Evolutionary conservation across 2,797 vertebrate species (phyloP), one percentile per base, ranked within the genome.

Genomic region (Picus viridis): DNA sequence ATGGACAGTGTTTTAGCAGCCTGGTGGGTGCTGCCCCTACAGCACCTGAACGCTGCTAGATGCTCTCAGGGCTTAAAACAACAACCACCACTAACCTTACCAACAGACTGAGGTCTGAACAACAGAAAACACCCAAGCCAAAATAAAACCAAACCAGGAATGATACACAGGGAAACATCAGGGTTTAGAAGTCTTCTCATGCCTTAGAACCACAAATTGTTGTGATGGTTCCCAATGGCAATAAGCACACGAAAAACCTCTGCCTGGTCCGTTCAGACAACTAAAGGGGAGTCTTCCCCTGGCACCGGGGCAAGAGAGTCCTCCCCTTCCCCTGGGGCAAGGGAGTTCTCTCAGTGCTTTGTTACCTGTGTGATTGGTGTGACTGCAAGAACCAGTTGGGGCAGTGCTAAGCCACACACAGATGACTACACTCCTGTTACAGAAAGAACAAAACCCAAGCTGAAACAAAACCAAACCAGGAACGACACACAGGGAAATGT

Each of bases 201-300:
- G 73, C 30, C 65, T 80, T 0, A 72, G 70, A 81, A 86, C 67
- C 87, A 89, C 90, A 77, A 43, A 32, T 72, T 78, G 65, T 56
- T 92, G 82, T 82, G 89, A 91, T n/a, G 51, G 45, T 92, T 93
- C 77, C 78, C 77, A 63, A 76, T 17, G 74, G 36, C 89, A 76
- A 69, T 36, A 86, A 87, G 51, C 53, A 51, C 6, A 92, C 5
- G 92, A 12, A 82, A 74, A 62, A 16, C 15, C 41, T 16, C 79
- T 94, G 65, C 47, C 49, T 51, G 29, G 78, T 77, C 80, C 83
- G 39, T 30, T 82, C 41, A 90, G 89, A 93, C 0, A 0, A 59
- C 75, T 83, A 57, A 41, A 64, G 26, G 39, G 34, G 41, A 43
- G 22, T 68, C 32, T 71, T 36, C 36, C 9, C 36, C 36, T 36